A percentile compares a stretch with the other conserved stretches of the same genome.
These are phyloP conservation scores for Stenchaetothrips biformis DNA, from an alignment of 2,888 invertebrate genomes.

Conservation along the genomic window DNA sequence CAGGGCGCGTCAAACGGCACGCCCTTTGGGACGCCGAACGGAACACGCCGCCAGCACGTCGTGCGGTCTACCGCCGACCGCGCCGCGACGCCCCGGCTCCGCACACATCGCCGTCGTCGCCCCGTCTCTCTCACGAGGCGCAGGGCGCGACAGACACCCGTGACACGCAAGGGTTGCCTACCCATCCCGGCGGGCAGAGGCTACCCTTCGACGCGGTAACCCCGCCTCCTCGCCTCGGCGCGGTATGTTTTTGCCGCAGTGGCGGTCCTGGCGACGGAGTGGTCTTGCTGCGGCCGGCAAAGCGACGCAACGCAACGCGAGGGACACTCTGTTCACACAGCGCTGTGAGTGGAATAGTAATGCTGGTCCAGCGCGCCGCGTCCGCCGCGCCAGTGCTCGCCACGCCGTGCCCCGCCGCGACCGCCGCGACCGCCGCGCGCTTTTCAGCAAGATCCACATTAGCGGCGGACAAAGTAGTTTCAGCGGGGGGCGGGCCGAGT, in stretches of 20 bases:
- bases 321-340: slow-evolving; percentile 8
- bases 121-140: too few species aligned
- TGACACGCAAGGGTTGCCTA: too few species aligned
- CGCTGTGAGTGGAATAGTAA: slow-evolving; percentile 14
- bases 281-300: too few species aligned
- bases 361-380: background rate
- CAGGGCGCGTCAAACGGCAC: too few species aligned
- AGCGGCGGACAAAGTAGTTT: background rate
- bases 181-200: too few species aligned
- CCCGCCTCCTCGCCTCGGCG: too few species aligned
- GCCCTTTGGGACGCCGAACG: too few species aligned
- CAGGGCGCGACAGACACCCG: too few species aligned
- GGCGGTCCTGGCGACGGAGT: too few species aligned
- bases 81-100: background rate
- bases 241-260: too few species aligned
- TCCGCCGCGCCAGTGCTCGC: background rate
- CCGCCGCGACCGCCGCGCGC: background rate
- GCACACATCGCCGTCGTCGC: background rate
- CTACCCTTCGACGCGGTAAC: too few species aligned
- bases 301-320: background rate
- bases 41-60: background rate
- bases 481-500: background rate
- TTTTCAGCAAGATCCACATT: background rate
- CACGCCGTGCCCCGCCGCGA: too few species aligned
- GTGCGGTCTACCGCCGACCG: background rate